Evolutionary conservation across 2,113 vertebrate species (phyloP), one percentile per base, ranked within the genome.

Genomic region (Alouatta palliata): DNA sequence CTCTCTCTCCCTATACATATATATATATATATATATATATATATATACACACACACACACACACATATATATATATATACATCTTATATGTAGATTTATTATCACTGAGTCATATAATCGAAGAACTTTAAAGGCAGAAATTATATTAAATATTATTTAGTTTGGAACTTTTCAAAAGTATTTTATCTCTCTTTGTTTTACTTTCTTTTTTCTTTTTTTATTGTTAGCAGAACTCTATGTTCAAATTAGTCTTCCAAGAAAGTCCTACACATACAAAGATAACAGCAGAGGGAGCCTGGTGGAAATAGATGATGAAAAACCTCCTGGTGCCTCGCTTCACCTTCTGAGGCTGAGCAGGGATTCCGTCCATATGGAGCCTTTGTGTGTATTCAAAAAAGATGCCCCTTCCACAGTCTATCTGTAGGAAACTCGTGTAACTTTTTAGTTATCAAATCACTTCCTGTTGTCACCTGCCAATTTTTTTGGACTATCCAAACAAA

Each of bases 301-400:
- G 68, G 49, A 91, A 58, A 68, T 14, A 89, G 17, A 27, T 40
- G 8, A 25, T 70, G 9, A 76, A 43, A 25, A 83, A 9, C 6
- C 21, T 54, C 13, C 7, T 40, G 23, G 14, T 68, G 1, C 1
- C 10, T 40, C 0, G 1, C 4, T 76, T 77, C 13, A 14, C 3
- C 8, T 47, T 56, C 23, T 32, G 25, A 88, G 43, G 23, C 5
- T 32, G 9, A 83, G 25, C 6, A 70, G n/a, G 4, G 77, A 37
- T 73, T 81, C 23, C 61, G 14, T 23, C 35, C 52, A 64, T 76
- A 23, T 3, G 45, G 16, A 93, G 7, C 3, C 6, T 52, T 40
- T 56, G 52, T 76, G 12, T n/a, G 40, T 49, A 43, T 70, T n/a
- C 76, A 27, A n/a, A 43, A 75, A 73, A 6, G 20, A 64, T 23